Evolutionary conservation across 2,797 vertebrate species (phyloP).

Genomic region (Aeoliscus strigatus): DNA sequence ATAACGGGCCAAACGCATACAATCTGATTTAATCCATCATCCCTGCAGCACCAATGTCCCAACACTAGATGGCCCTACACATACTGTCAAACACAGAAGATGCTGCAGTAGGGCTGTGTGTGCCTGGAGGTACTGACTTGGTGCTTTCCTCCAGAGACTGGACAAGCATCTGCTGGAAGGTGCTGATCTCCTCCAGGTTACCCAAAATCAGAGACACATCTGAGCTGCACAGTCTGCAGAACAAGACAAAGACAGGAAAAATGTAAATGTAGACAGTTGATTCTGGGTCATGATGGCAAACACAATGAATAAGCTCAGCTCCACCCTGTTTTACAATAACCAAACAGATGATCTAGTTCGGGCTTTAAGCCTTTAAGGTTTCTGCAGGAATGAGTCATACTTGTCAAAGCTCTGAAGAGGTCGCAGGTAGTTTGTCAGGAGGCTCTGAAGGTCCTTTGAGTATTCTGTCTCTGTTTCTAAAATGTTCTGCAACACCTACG

Average conservation of each 20-base stretch:
- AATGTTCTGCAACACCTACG: constrained; percentile 97
- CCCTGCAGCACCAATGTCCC: constrained; percentile 20
- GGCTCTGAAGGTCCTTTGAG: constrained; percentile 91
- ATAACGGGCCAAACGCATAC: too few species aligned
- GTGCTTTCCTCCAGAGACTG: constrained; percentile 96
- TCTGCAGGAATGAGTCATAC: constrained; percentile 73
- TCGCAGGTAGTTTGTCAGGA: constrained; percentile 89
- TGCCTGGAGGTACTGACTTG: constrained; percentile 79
- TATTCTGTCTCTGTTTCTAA: constrained; percentile 97
- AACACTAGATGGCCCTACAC: constrained; percentile 59
- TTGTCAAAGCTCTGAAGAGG: constrained; percentile 90
- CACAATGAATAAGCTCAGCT: too few species aligned
- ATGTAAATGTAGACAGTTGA: too few species aligned
- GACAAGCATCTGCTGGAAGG: constrained; percentile 96
- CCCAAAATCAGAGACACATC: constrained; percentile 88
- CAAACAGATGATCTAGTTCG: background rate
- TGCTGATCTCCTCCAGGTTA: constrained; percentile 95
- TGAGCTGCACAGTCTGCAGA: constrained; percentile 79
- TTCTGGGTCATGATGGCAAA: too few species aligned
- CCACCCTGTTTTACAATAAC: background rate
- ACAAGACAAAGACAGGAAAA: background rate
- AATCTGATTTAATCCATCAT: background rate
- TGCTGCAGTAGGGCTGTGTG: constrained; percentile 30
- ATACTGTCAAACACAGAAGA: constrained; percentile 23
- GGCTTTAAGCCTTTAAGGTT: background rate